Evolutionary conservation across 2,113 vertebrate genomes (phyloP), one percentile per base, ranked within the genome.

Genomic region (Tricholaema leucomelas): DNA sequence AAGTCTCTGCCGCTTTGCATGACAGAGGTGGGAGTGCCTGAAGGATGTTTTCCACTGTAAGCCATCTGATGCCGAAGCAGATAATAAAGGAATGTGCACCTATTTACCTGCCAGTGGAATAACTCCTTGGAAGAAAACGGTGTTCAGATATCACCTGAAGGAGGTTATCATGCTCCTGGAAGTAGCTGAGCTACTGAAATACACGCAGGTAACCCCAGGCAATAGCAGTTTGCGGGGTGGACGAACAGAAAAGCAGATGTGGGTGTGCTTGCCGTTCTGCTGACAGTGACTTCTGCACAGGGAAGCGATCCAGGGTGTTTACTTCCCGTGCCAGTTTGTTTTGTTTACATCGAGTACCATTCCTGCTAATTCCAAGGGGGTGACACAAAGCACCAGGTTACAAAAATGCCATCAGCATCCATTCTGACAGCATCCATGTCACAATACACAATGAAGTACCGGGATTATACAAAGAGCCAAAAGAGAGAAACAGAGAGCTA

Each of bases 391-490:
- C 72, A 93, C 84, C 87, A 96, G 96, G 85, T 87, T 93, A 94
- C 92, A 94, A 64, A 94, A 80, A 93, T 82, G 95, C 91, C 94
- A 70, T 90, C 83, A 14, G 84, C 81, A 91, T 93, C 96, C 95
- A 76, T 82, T 85, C 90, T 60, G 95, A 96, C 80, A 95, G 93
- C 84, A 83, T 92, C 93, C 91, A 93, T 88, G 92, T 96, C 95
- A 97, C 96, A 94, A 96, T 91, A 94, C 95, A 96, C 92, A 88
- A 92, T 84, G 80, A 95, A 82, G 95, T 94, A 97, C 92, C 1
- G 31, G 77, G 93, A 94, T 96, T 92, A 92, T 95, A 97, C 95
- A 96, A 95, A 97, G 96, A 94, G 73, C n/a, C 67, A 95, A n/a
- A 46, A n/a, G 40, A 79, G 78, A 92, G 92, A 61, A 56, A 56